Conservation (phyloP, 2,113 vertebrate species). For the Pycnonotus jocosus region DNA sequence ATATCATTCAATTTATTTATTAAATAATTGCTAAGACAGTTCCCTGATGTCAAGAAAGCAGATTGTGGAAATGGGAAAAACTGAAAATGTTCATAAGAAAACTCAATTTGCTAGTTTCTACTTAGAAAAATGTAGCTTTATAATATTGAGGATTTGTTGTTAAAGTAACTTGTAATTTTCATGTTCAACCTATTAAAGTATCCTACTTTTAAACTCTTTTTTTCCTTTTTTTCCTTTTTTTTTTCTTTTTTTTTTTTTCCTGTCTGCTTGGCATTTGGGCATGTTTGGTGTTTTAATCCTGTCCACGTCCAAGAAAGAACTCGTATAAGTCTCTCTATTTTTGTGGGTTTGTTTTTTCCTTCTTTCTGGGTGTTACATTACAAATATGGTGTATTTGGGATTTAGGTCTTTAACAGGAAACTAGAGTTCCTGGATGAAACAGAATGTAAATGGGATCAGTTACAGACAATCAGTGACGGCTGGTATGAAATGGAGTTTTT, state of each 20-base stretch:
- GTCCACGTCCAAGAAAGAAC: not conserved
- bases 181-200: not conserved
- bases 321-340: not conserved
- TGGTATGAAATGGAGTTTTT: not conserved
- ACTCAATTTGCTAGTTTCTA: not conserved
- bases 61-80: not conserved
- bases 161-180: not conserved
- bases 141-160: not conserved
- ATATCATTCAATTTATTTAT: not conserved
- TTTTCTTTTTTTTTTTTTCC: rapidly evolving
- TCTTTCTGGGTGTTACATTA: not conserved
- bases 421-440: not conserved
- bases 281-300: not conserved
- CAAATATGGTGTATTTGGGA: not conserved
- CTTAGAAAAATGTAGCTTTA: not conserved
- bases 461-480: not conserved
- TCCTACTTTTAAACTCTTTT: not conserved
- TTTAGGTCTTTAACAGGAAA: not conserved
- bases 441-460: not conserved
- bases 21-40: not conserved
- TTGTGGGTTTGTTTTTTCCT: not conserved
- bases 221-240: not conserved
- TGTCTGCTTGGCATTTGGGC: not conserved
- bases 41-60: not conserved
- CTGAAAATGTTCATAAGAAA: not conserved